phyloP scores from a whole-genome alignment of 2,797 vertebrate genomes.

The Anguilla marmorata region DNA sequence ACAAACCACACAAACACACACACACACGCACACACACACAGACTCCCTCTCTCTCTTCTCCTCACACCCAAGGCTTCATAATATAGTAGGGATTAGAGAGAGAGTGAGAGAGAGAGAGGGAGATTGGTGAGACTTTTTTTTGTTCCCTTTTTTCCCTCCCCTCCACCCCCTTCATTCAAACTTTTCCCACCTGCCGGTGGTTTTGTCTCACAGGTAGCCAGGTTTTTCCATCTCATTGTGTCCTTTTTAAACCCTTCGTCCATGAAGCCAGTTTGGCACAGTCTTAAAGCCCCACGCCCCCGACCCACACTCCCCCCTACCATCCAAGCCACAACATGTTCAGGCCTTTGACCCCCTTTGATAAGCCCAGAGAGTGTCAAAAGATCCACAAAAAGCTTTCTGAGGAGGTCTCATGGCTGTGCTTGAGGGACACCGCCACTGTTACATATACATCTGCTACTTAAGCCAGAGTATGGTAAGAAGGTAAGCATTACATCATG shows the following conservation, averaged over 20 bases:
- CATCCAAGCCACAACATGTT: slow-evolving; percentile 72
- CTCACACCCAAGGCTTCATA: slow-evolving; percentile 50
- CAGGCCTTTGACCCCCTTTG: slow-evolving; percentile 76
- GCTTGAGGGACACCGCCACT: slow-evolving; percentile 52
- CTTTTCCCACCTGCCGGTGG: slow-evolving; percentile 64
- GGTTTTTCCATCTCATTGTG: slow-evolving; percentile 64
- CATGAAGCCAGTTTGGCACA: slow-evolving; percentile 74
- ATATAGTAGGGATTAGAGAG: slow-evolving; percentile 68
- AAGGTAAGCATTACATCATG: neutral
- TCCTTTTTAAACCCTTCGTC: slow-evolving; percentile 64
- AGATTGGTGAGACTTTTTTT: slow-evolving; percentile 66
- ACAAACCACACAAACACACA: neutral
- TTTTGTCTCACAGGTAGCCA: slow-evolving; percentile 75
- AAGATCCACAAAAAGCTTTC: slow-evolving; percentile 65
- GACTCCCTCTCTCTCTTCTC: neutral
- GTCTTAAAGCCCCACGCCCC: slow-evolving; percentile 61
- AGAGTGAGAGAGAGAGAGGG: slow-evolving; percentile 67
- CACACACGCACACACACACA: neutral
- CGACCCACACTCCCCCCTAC: slow-evolving; percentile 43
- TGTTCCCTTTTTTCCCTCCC: slow-evolving; percentile 11
- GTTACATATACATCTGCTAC: slow-evolving; percentile 63
- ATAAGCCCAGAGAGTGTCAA: slow-evolving; percentile 69
- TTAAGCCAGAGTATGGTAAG: slow-evolving; percentile 61
- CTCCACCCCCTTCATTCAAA: slow-evolving; percentile 66
- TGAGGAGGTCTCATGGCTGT: slow-evolving; percentile 45